Evolutionary conservation across 2,888 invertebrate genomes (phyloP).

Genomic region (Lasiommata megera): DNA sequence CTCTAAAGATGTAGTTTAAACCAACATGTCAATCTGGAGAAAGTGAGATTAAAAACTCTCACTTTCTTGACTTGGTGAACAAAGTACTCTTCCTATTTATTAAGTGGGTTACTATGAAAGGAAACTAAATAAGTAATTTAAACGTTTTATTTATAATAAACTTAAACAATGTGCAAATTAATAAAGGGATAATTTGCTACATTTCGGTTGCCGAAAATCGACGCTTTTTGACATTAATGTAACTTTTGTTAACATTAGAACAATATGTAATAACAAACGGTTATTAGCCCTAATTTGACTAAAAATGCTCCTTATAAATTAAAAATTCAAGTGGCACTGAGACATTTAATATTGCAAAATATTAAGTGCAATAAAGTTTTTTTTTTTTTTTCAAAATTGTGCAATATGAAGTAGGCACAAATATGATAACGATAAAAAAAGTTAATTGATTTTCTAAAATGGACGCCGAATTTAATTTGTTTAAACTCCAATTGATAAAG

Average conservation of each 20-base stretch:
- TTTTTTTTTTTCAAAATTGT: conserved; percentile 51
- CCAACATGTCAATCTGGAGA: no score
- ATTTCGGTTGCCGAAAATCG: conserved; percentile 42
- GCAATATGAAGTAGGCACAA: conserved; percentile 59
- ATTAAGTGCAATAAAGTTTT: conserved; percentile 40
- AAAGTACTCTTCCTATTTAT: no score
- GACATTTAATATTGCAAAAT: conserved; percentile 27
- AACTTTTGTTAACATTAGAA: conserved; percentile 46
- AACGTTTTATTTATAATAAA: conserved; percentile 73
- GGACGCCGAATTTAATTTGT: conserved; percentile 16
- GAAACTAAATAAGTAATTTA: conserved; percentile 44
- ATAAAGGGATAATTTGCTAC: conserved; percentile 35
- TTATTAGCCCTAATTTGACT: conserved; percentile 60
- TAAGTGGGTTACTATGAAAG: conserved; percentile 23
- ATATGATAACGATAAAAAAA: conserved; percentile 27
- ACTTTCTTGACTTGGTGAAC: no score
- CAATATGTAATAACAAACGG: conserved; percentile 52
- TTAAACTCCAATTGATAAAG: conserved; percentile 10
- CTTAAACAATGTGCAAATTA: conserved; percentile 77
- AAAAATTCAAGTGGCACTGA: conserved; percentile 62
- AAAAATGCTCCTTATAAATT: conserved; percentile 63
- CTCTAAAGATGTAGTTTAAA: no score
- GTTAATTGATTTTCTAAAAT: conserved; percentile 15
- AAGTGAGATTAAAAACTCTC: no score
- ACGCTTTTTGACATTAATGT: conserved; percentile 35